A percentile compares a stretch with the other conserved stretches of the same genome.
phyloP scores from a whole-genome alignment of 2,113 vertebrate genomes.

The Ammodramus savannarum region DNA sequence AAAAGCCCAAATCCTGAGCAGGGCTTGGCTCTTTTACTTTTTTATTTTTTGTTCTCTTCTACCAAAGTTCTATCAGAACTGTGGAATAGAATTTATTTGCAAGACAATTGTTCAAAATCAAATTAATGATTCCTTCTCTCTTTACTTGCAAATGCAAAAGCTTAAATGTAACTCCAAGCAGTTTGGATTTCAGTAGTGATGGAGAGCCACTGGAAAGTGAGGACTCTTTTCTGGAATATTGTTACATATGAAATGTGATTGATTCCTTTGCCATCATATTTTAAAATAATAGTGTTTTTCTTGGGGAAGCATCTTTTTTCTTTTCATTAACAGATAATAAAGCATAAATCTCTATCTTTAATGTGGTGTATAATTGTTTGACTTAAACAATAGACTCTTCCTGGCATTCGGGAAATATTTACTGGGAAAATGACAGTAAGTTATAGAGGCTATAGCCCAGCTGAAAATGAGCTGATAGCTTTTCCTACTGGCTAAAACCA shows the following conservation, averaged over 20 bases:
- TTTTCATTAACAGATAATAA: conserved; percentile 17
- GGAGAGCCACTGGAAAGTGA: background rate
- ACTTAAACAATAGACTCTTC: conserved; percentile 1
- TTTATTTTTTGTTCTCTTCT: background rate
- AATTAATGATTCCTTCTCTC: background rate
- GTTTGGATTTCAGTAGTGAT: background rate
- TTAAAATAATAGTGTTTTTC: background rate
- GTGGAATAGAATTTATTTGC: background rate
- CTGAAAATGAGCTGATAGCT: background rate
- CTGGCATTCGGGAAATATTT: background rate
- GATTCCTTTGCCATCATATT: background rate
- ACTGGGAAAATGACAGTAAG: background rate
- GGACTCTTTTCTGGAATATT: background rate
- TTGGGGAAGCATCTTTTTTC: background rate
- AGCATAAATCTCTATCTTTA: background rate
- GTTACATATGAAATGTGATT: background rate
- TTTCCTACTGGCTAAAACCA: background rate
- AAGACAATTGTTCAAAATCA: background rate
- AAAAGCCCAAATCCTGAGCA: background rate
- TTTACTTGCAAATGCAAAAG: background rate
- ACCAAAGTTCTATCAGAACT: background rate
- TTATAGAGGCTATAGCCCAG: background rate
- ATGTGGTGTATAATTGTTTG: background rate
- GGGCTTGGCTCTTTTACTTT: background rate
- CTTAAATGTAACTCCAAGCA: background rate